Evolutionary conservation across 2,888 invertebrate genomes (phyloP), one percentile per base, ranked within the genome.

Genomic region (Trissolcus japonicus): DNA sequence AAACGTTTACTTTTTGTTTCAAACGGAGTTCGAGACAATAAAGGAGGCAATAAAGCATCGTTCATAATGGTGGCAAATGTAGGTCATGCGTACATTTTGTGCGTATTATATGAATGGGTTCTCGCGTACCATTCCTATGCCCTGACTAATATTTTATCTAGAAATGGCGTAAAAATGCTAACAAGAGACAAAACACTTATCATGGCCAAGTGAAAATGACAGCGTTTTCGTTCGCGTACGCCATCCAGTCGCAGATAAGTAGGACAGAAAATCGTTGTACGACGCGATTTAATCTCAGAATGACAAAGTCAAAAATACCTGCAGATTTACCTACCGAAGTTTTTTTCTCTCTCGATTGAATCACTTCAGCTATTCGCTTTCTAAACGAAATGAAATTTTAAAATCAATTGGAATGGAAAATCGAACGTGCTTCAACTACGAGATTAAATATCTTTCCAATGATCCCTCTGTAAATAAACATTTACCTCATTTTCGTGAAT

Each of bases 251-350:
- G 35, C 50, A 25, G 11, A 35, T 35, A 73, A 60, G 65, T 54
- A 48, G 66, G 60, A 66, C 73, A 66, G 60, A 66, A 73, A 73
- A 73, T 73, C 73, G 25, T 66, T 61, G 73, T 35, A 54, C 16
- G 46, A 46, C 48, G 59, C 54, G 73, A 73, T 73, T 50, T 61
- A 61, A 73, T 73, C 73, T 73, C 29, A 55, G 66, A 66, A 60
- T 66, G 73, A 73, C 66, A 61, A 17, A 51, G 73, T 65, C 73
- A 73, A 66, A 66, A 73, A 61, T 72, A 60, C 50, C 17, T 4
- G 35, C 6, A n/a, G 41, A 19, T 16, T 46, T 16, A 13, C n/a
- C 16, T 62, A 51, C 46, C 11, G 35, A 7, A 35, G 35, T 35
- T 46, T 14, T 50, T 53, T 53, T 51, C 14, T 17, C 41, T 35